Evolutionary conservation across 2,797 vertebrate species (phyloP).

Genomic region (Ceyx erithaca): DNA sequence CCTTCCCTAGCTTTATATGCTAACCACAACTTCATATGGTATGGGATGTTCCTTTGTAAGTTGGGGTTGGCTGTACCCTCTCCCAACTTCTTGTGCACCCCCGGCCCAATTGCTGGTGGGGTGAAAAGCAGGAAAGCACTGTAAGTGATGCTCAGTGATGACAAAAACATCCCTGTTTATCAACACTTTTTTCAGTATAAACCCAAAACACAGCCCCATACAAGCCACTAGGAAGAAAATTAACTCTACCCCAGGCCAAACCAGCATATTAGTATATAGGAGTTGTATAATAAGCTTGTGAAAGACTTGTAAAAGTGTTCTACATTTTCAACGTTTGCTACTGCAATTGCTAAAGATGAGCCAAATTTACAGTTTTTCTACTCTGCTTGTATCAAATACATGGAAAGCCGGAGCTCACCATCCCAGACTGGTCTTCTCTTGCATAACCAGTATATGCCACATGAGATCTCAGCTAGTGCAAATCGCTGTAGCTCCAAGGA

Average conservation of each 20-base stretch:
- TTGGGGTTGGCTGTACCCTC: not conserved
- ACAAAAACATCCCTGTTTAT: not conserved
- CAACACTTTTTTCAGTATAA: not conserved
- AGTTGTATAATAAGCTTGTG: not conserved
- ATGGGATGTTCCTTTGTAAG: not conserved
- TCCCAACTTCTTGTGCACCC: not conserved
- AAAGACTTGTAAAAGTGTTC: not conserved
- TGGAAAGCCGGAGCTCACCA: not conserved
- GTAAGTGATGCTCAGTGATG: not conserved
- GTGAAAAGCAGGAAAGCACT: not conserved
- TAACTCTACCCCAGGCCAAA: not conserved
- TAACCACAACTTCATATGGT: not conserved
- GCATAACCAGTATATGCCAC: not conserved
- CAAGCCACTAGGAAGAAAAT: not conserved
- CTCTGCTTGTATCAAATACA: not conserved
- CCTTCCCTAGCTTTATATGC: not conserved
- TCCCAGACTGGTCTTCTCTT: not conserved
- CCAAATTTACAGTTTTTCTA: not conserved
- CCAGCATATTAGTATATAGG: not conserved
- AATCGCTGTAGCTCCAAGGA: not conserved
- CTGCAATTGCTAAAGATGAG: not conserved
- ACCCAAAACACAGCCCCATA: not conserved
- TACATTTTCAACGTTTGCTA: not conserved
- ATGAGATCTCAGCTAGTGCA: not conserved
- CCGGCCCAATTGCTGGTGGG: not conserved